Base-by-base conservation (phyloP, 2,888 invertebrate genomes). In the Trachelus iudaicus region DNA sequence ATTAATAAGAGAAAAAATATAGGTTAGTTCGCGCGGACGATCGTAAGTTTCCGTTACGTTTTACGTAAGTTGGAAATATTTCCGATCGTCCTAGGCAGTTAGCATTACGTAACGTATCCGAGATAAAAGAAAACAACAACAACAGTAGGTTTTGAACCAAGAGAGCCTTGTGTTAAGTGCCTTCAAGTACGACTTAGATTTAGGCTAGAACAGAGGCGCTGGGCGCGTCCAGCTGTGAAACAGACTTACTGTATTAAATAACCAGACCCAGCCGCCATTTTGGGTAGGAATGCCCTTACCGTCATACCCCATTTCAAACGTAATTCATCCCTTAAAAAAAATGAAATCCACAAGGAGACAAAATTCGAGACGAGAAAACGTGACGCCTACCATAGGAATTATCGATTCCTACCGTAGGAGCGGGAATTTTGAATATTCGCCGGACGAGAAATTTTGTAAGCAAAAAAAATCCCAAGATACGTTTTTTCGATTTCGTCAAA, bases 161-260 rank as follows among this genome's bases (percentile, higher is more conserved):
- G 90, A 89, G 88, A 91, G 91, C 91, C 91, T 91, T 91, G 90
- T 89, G 88, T 91, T 90, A 91, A 91, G 91, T 91, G 91, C 91
- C 91, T 91, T 91, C 87, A 90, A 90, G 87, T 91, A 91, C 89
- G 89, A 90, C 84, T 89, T 91, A 90, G 90, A 90, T 87, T 89
- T 91, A 91, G 90, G 86, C 87, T 90, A 88, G 86, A 87, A 76
- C 81, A 85, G 91, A 91, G 91, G 91, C 91, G 91, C 90, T 91
- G 91, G 89, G 91, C 88, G 87, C 87, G 84, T 89, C 85, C 87
- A 89, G 87, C 87, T 88, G 86, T 88, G 87, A 90, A 23, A 88
- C 86, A 85, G 85, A 86, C 85, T 88, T 87, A 89, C 84, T 88
- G 89, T 90, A 90, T 90, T 89, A 89, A 85, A 71, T 56, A 56